These are phyloP conservation scores for Nycticebus coucang DNA, from an alignment of 2,113 vertebrate species.

Conservation along the genomic window DNA sequence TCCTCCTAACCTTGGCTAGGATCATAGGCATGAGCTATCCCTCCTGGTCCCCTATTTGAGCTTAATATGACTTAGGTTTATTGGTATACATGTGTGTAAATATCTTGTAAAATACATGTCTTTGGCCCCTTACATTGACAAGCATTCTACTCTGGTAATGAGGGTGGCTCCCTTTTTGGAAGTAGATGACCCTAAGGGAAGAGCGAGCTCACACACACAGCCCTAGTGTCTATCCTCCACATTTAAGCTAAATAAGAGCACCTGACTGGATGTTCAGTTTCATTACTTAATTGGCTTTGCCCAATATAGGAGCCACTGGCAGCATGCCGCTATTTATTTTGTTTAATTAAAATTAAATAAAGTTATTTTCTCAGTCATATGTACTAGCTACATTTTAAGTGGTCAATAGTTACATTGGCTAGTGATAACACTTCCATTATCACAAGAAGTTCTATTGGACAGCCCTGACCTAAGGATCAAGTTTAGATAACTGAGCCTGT, in stretches of 20 bases:
- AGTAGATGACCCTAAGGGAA: neutral
- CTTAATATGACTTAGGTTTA: conserved; percentile 26
- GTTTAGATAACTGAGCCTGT: neutral
- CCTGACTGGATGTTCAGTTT: neutral
- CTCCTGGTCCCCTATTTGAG: neutral
- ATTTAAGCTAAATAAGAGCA: neutral
- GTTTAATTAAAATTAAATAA: neutral
- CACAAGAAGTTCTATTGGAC: neutral
- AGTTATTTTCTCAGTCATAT: neutral
- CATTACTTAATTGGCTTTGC: conserved; percentile 1
- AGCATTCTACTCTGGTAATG: neutral
- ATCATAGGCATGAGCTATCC: too few relatives aligned
- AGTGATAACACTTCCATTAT: neutral
- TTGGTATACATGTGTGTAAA: neutral
- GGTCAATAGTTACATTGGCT: neutral
- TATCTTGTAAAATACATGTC: neutral
- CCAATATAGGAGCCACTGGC: neutral
- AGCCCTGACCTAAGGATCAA: neutral
- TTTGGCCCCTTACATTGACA: neutral
- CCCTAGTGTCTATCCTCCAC: neutral
- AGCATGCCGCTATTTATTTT: neutral
- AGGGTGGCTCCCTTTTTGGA: neutral
- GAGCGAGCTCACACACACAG: neutral
- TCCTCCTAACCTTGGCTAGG: too few relatives aligned
- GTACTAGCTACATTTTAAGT: neutral